Conservation (phyloP, 2,888 invertebrate species). For the Acanthococcus lagerstroemiae region DNA sequence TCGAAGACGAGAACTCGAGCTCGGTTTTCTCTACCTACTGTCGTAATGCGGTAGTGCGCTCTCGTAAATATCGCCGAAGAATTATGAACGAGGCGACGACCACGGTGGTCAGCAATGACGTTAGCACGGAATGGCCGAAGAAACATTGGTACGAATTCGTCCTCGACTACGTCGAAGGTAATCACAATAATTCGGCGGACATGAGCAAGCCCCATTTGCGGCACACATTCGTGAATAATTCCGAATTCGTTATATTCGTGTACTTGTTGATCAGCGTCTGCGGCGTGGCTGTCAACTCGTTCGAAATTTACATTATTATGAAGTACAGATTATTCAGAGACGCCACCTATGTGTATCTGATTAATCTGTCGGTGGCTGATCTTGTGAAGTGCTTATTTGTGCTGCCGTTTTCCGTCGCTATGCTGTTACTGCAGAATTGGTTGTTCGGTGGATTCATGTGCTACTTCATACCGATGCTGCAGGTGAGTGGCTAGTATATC, state of each 20-base stretch:
- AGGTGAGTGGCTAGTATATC: constrained; percentile 46
- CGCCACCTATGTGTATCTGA: constrained; percentile 54
- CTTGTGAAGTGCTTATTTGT: constrained; percentile 56
- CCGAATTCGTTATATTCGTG: constrained; percentile 53
- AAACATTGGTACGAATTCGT: constrained; percentile 34
- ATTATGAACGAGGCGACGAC: no score
- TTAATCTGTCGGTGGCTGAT: constrained; percentile 57
- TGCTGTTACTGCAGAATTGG: constrained; percentile 61
- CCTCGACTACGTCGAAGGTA: constrained; percentile 41
- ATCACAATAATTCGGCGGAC: constrained; percentile 45
- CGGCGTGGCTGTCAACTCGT: constrained; percentile 51
- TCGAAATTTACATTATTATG: constrained; percentile 49
- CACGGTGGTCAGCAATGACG: background rate
- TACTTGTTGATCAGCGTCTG: constrained; percentile 50
- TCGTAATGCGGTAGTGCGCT: background rate
- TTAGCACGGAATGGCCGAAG: background rate
- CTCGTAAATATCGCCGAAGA: no score
- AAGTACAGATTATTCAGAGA: constrained; percentile 50
- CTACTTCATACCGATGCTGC: constrained; percentile 61
- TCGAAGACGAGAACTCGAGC: no score
- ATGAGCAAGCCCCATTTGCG: constrained; percentile 52
- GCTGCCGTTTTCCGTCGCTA: constrained; percentile 57
- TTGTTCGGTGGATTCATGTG: constrained; percentile 61
- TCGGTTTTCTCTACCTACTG: no score
- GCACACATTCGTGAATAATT: constrained; percentile 48